Evolutionary conservation across 2,797 vertebrate species (phyloP), one percentile per base, ranked within the genome.

Genomic region (Balearica regulorum): DNA sequence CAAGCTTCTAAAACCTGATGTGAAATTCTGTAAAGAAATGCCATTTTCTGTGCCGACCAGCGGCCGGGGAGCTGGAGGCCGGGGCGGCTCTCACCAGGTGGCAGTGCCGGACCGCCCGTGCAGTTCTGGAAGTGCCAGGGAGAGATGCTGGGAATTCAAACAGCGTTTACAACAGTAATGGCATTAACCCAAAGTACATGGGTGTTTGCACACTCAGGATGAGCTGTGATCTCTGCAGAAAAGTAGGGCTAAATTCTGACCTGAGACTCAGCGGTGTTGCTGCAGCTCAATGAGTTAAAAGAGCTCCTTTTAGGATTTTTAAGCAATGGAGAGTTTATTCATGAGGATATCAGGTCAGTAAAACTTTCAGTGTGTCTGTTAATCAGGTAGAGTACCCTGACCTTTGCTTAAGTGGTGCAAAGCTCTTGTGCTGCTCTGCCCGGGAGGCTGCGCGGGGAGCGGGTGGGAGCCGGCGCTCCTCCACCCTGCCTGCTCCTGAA

Each of bases 91-190:
- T 90, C 92, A 87, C 13, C 83, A 96, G 96, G 79, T 93, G 96
- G 96, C 96, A 96, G 90, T 92, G 62, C 85, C 1, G 39, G 48
- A 70, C 84, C 9, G 16, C 69, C 37, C 28, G 53, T 33, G 76
- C 55, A 66, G 83, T 55, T 11, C 35, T 5, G 13, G 41, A 48
- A 33, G 37, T 39, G 13, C 31, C 5, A 7, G 22, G 28, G 22
- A 53, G 24, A 80, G 44, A 33, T 15, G 37, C 44, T 57, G 39
- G 25, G 60, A 31, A 54, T 37, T n/a, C 33, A 62, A 75, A 25
- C 21, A 9, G 12, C 1, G 25, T 70, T 66, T 43, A 13, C 37
- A 28, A 16, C 3, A 46, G 29, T 6, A n/a, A 17, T 1, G 20
- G 15, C 18, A 11, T 37, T 60, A 69, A 41, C 16, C 24, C 25